Percentiles rank a stretch among this genome's conserved stretches.
phyloP scores from a whole-genome alignment of 2,113 vertebrate genomes.

The Brachypodius melanocephalos region DNA sequence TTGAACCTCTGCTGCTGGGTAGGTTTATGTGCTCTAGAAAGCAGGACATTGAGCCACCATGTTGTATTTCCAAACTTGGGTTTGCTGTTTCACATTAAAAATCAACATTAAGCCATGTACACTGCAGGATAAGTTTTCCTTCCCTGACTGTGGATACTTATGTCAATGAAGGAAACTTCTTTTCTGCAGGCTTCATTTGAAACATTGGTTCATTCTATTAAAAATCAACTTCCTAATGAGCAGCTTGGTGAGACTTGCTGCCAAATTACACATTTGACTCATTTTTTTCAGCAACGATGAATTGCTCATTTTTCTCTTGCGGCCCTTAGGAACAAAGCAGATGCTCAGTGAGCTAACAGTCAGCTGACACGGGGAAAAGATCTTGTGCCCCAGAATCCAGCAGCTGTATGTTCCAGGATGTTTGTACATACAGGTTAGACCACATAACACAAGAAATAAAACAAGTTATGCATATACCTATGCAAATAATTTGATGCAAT shows the following conservation, averaged over 20 bases:
- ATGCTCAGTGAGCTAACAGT: not conserved
- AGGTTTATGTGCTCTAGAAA: not conserved
- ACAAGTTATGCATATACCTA: not conserved
- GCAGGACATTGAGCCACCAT: not conserved
- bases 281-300: not conserved
- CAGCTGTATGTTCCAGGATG: not conserved
- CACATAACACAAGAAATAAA: not conserved
- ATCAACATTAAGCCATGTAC: not conserved
- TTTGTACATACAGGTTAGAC: not conserved
- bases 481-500: not conserved
- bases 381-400: not conserved
- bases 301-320: not conserved
- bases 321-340: not conserved
- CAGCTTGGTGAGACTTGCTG: not conserved
- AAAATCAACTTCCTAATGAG: not conserved
- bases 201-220: not conserved
- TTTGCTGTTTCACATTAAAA: not conserved
- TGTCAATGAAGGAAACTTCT: not conserved
- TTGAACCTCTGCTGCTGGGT: not conserved
- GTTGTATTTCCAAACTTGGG: not conserved
- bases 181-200: not conserved
- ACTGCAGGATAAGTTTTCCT: not conserved
- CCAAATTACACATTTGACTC: not conserved
- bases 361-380: not conserved
- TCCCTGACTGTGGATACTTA: not conserved